Conservation (phyloP, 35 echinoderm and acorn worm species). For the Apostichopus parvimensis region DNA sequence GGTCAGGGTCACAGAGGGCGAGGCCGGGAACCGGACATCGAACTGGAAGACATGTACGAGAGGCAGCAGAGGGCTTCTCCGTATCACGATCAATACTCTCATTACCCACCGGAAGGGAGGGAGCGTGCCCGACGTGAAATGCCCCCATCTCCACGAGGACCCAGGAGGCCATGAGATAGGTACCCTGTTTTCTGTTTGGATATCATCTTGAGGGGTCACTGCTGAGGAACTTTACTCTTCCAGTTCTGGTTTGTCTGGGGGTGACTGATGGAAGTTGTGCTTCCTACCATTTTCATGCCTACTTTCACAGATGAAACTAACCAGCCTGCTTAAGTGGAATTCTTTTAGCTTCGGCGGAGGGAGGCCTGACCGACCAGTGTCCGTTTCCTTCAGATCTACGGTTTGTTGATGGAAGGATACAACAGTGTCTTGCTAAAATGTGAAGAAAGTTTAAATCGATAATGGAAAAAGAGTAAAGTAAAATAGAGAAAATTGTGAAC, state of each 20-base stretch:
- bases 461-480: not conserved
- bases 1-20: conserved; percentile 53
- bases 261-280: conserved; percentile 10
- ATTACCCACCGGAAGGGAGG: conserved; percentile 63
- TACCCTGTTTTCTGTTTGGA: not conserved
- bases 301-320: not conserved
- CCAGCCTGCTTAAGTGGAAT: not conserved
- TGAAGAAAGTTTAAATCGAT: not conserved
- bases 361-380: not conserved
- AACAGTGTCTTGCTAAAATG: not conserved
- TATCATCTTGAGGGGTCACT: conserved; percentile 25
- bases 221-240: conserved; percentile 58
- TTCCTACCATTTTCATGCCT: conserved; percentile 3
- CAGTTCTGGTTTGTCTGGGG: not conserved
- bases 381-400: not conserved
- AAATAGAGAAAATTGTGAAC: not conserved
- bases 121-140: conserved; percentile 73
- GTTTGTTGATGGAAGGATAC: not conserved
- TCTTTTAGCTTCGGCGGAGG: not conserved
- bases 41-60: conserved; percentile 95
- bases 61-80: conserved; percentile 55
- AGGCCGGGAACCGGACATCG: conserved; percentile 81
- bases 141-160: conserved; percentile 65
- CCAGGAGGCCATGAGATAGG: conserved; percentile 64
- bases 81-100: conserved; percentile 79